Evolutionary conservation across 2,888 invertebrate genomes (phyloP), one percentile per base, ranked within the genome.

Genomic region (Xanthia togata): DNA sequence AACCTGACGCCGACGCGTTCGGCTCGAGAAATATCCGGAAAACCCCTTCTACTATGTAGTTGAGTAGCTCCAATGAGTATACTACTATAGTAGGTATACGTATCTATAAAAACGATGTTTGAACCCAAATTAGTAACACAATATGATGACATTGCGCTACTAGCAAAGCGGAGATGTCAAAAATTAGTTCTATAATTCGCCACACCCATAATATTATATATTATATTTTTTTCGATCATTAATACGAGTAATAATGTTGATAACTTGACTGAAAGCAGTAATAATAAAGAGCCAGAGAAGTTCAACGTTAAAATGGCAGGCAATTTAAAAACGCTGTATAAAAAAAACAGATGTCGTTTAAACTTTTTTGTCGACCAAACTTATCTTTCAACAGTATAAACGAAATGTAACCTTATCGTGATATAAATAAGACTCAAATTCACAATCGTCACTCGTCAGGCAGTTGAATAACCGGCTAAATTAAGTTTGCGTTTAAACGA

Each of bases 1-100:
- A 53, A 38, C 68, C 35, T 26, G n/a, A 23, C 73, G 81, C 53
- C 53, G 35, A 44, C 81, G 81, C 53, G 23, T 62, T 73, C 14
- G 53, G 17, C 26, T 81, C 81, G 72, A 80, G 74, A 81, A 77
- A 73, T 35, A 47, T 62, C 81, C 60, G 74, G 73, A 73, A 81
- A 60, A 44, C 53, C n/a, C 41, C 20, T 14, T 17, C 26, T 41
- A 50, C 76, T 31, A 50, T 50, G 77, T 76, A 57, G 9, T 8
- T 6, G 38, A 31, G 9, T 41, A 41, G n/a, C 38, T 47, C 3
- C 26, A 8, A 23, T 47, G 31, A 31, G 38, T 76, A 14, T 17
- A 50, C 4, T 14, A 38, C n/a, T 76, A 41, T n/a, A n/a, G n/a
- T n/a, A n/a, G n/a, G 17, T 8, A 6, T 23, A 31, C 4, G 12